phyloP scores from a whole-genome alignment of 2,113 vertebrate species.

The Marmota flaviventris region DNA sequence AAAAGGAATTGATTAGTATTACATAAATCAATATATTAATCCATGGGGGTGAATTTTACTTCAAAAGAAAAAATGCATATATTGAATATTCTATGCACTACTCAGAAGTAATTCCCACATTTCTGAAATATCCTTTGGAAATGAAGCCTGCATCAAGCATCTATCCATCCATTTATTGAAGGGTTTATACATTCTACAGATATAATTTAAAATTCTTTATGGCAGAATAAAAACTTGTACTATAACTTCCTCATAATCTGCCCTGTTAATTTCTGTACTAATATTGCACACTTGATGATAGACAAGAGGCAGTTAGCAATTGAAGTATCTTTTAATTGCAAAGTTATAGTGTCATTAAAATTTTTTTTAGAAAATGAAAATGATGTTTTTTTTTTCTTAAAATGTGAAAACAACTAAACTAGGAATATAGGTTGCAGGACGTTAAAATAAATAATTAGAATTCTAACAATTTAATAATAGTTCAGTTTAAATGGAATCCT shows the following conservation, averaged over 20 bases:
- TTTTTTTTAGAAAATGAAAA: neutral
- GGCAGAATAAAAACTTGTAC: neutral
- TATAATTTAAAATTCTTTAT: neutral
- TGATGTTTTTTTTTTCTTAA: neutral
- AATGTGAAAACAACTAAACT: neutral
- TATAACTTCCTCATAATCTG: neutral
- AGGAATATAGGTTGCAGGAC: neutral
- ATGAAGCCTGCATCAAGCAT: neutral
- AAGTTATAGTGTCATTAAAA: neutral
- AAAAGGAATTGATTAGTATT: neutral
- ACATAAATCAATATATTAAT: neutral
- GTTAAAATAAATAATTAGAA: neutral
- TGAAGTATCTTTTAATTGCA: neutral
- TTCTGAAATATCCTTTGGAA: neutral
- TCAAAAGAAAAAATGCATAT: neutral
- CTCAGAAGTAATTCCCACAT: neutral
- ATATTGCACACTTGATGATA: neutral
- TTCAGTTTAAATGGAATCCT: neutral
- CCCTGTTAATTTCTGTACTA: neutral
- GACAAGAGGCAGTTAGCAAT: neutral
- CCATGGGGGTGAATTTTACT: neutral
- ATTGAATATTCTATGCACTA: neutral
- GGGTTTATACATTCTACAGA: neutral
- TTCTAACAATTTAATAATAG: neutral
- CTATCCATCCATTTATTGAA: neutral